phyloP scores from a whole-genome alignment of 2,888 invertebrate genomes.

The Nomada fucata region DNA sequence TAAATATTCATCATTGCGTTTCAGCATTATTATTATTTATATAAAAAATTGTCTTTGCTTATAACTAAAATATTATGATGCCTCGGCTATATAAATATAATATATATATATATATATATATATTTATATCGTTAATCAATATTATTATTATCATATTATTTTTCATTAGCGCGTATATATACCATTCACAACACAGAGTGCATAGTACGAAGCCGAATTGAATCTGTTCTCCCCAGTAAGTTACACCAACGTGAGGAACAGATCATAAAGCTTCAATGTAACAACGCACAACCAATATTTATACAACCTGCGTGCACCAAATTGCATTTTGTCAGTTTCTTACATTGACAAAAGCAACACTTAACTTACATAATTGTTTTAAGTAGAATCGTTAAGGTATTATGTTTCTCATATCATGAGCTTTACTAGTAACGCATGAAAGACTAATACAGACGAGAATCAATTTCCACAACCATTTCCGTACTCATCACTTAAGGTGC shows the following conservation, averaged over 20 bases:
- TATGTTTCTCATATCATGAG: slow-evolving; percentile 59
- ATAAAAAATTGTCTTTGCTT: slow-evolving; percentile 83
- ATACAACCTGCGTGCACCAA: slow-evolving; percentile 81
- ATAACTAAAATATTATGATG: slow-evolving; percentile 83
- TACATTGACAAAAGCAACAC: slow-evolving; percentile 60
- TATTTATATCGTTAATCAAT: slow-evolving; percentile 73
- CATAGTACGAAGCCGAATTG: slow-evolving; percentile 83
- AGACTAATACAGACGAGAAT: slow-evolving; percentile 54
- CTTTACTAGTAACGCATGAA: slow-evolving; percentile 56
- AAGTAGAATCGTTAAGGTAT: slow-evolving; percentile 62
- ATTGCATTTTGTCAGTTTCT: slow-evolving; percentile 64
- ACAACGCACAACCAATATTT: slow-evolving; percentile 83
- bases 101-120: slow-evolving; percentile 71
- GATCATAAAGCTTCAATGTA: slow-evolving; percentile 79
- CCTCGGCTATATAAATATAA: slow-evolving; percentile 83
- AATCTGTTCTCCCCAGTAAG: slow-evolving; percentile 72
- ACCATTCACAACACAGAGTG: slow-evolving; percentile 84
- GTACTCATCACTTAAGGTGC: slow-evolving; percentile 22
- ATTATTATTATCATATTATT: slow-evolving; percentile 73
- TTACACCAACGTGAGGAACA: slow-evolving; percentile 62
- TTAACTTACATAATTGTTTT: slow-evolving; percentile 58
- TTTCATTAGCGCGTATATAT: slow-evolving; percentile 67
- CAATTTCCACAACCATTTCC: slow-evolving; percentile 53
- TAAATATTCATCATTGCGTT: slow-evolving; percentile 79
- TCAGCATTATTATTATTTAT: slow-evolving; percentile 75